phyloP scores from a whole-genome alignment of 2,888 invertebrate species.

The Coleophora deauratella region DNA sequence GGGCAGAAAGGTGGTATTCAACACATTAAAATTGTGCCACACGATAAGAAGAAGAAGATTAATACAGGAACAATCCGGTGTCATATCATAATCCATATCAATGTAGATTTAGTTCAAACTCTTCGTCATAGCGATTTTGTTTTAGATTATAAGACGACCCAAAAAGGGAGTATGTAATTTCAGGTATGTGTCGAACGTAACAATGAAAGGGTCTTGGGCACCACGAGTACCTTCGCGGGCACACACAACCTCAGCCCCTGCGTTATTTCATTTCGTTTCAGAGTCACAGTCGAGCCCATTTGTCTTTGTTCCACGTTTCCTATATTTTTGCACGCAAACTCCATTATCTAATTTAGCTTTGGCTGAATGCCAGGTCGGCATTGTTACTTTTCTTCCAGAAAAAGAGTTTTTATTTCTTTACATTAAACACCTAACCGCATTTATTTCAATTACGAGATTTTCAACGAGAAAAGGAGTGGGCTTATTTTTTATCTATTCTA shows the following conservation, averaged over 20 bases:
- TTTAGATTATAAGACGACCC: too few relatives aligned
- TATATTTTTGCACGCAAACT: slow-evolving; percentile 75
- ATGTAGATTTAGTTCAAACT: too few relatives aligned
- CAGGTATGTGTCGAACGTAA: too few relatives aligned
- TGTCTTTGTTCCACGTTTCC: slow-evolving; percentile 73
- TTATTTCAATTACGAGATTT: slow-evolving; percentile 48
- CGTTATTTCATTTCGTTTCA: slow-evolving; percentile 67
- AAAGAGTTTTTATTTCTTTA: slow-evolving; percentile 63
- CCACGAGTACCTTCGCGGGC: too few relatives aligned
- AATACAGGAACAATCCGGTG: too few relatives aligned
- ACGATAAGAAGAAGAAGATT: too few relatives aligned
- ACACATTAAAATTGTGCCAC: too few relatives aligned
- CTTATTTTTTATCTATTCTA: not conserved
- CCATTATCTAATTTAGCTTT: slow-evolving; percentile 75
- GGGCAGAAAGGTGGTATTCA: too few relatives aligned
- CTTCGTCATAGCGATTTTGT: too few relatives aligned
- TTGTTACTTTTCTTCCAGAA: slow-evolving; percentile 62
- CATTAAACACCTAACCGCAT: slow-evolving; percentile 59
- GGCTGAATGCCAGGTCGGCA: slow-evolving; percentile 69
- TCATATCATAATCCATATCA: too few relatives aligned
- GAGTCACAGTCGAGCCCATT: slow-evolving; percentile 67
- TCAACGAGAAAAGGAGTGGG: slow-evolving; percentile 1
- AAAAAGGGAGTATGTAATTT: too few relatives aligned
- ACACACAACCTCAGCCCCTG: slow-evolving; percentile 41
- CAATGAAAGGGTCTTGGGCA: too few relatives aligned